Base-by-base conservation (phyloP, 1,140 invertebrate species). In the Periplaneta americana region DNA sequence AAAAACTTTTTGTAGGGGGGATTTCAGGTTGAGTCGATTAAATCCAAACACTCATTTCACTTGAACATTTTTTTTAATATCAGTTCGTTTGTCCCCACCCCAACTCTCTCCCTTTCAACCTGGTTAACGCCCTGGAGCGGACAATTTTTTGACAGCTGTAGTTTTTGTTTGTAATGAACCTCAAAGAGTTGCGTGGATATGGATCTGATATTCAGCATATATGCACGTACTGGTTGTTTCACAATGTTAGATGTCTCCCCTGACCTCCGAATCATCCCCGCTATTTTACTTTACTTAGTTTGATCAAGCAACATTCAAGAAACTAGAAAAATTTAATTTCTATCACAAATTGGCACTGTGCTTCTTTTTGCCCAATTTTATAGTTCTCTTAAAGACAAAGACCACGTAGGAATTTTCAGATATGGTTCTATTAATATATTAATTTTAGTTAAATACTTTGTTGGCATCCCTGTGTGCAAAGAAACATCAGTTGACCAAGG, bases 111-210 rank as follows among this genome's bases (percentile, higher is more conserved):
- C 22, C 48, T 66, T 66, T 66, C 48, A 66, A n/a, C n/a, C 48
- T 28, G 48, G 22, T 66, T 66, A 66, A 66, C 48, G 31, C 33
- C 75, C 75, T 31, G 31, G n/a, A 77, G 75, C 75, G 75, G 35
- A 77, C 75, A 77, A 34, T 77, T 77, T 77, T 77, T 77, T 77
- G 75, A 77, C 75, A 77, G 75, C 75, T 77, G 17, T 77, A 34
- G 75, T 77, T 77, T 77, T 77, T 77, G 35, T 77, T 77, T 77
- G 33, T 77, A 33, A 33, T 33, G 75, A 77, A 77, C 31, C 33
- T 77, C 75, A 77, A 77, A 77, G 32, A 36, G 75, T 22, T 28
- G n/a, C 22, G 1, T 28, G 48, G 22, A 6, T 66, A 8, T 66
- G 48, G n/a, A 28, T 22, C n/a, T 2, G 48, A 66, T 28, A n/a